These are phyloP conservation scores for Cherax destructor DNA, from an alignment of 1,140 invertebrate genomes.

Conservation along the genomic window DNA sequence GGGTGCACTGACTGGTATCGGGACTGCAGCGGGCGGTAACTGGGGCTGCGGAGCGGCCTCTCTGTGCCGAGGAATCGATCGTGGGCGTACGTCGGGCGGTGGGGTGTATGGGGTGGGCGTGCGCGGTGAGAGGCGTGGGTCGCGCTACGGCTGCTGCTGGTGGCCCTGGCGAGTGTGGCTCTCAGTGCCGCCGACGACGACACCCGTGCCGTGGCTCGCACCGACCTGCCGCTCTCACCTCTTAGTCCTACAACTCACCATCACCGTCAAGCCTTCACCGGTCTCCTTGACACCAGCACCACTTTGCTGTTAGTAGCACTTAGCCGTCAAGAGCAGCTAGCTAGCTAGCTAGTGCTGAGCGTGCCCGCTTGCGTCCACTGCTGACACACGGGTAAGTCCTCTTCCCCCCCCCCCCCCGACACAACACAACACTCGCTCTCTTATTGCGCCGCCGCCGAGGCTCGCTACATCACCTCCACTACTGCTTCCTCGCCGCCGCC, in stretches of 20 bases:
- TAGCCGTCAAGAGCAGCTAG: too few relatives aligned
- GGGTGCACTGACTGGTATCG: constrained; percentile 8
- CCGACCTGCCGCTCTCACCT: not conserved
- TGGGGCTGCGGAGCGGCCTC: constrained; percentile 19
- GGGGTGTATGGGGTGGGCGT: constrained; percentile 19
- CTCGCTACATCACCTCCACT: too few relatives aligned
- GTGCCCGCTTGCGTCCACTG: too few relatives aligned
- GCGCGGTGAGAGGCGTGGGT: constrained; percentile 23
- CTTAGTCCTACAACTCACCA: not conserved
- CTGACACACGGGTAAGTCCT: too few relatives aligned
- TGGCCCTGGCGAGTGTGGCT: not conserved
- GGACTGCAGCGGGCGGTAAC: constrained; percentile 30
- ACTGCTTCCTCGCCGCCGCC: too few relatives aligned
- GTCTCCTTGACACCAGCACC: not conserved
- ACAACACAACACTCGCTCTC: too few relatives aligned
- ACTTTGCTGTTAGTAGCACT: not conserved
- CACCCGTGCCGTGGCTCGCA: too few relatives aligned
- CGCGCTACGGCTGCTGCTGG: not conserved
- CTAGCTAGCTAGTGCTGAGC: too few relatives aligned
- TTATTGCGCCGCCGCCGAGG: too few relatives aligned
- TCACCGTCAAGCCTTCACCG: not conserved
- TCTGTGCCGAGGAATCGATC: constrained; percentile 23
- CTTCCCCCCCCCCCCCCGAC: too few relatives aligned
- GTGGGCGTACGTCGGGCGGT: constrained; percentile 14
- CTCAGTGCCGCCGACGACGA: not conserved